Percentiles rank a stretch among this genome's conserved stretches.
phyloP scores from a whole-genome alignment of 30 jellyfish, hydroid and myxozoan genomes.

The Chironex yamaguchii region DNA sequence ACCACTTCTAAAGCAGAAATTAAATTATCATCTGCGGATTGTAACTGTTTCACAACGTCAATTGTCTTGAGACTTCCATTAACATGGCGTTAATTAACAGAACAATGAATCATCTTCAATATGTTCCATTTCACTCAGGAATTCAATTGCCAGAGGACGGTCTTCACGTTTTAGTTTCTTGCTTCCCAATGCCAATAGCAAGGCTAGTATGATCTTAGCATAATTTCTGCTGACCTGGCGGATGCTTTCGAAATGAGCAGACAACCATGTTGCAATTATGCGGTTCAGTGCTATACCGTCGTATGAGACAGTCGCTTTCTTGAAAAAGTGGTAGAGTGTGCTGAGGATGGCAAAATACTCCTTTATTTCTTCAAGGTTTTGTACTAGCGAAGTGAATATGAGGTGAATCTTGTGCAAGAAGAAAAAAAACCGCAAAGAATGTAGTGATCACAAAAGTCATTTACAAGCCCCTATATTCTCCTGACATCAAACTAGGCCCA shows the following conservation, averaged over 20 bases:
- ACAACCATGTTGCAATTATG: neutral
- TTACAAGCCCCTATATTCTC: too few species aligned
- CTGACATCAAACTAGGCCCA: too few species aligned
- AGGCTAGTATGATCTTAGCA: too few species aligned
- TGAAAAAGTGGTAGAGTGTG: neutral
- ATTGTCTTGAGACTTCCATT: neutral
- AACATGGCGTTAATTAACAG: too few species aligned
- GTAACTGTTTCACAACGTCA: conserved; percentile 5
- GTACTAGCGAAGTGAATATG: neutral
- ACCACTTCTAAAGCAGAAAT: neutral
- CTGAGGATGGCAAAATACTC: neutral
- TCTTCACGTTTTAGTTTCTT: neutral
- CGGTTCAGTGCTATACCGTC: conserved; percentile 1
- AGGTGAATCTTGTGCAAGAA: neutral
- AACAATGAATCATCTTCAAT: neutral
- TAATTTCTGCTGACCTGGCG: neutral
- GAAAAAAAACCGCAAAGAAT: neutral
- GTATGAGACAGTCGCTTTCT: neutral
- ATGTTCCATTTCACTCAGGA: neutral
- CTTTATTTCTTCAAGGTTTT: neutral
- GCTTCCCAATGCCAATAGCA: neutral
- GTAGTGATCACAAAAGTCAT: too few species aligned
- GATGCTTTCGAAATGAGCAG: neutral
- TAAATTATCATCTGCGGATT: neutral
- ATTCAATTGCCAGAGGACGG: conserved; percentile 1